phyloP scores from a whole-genome alignment of 2,113 vertebrate species.

The Burhinus oedicnemus region DNA sequence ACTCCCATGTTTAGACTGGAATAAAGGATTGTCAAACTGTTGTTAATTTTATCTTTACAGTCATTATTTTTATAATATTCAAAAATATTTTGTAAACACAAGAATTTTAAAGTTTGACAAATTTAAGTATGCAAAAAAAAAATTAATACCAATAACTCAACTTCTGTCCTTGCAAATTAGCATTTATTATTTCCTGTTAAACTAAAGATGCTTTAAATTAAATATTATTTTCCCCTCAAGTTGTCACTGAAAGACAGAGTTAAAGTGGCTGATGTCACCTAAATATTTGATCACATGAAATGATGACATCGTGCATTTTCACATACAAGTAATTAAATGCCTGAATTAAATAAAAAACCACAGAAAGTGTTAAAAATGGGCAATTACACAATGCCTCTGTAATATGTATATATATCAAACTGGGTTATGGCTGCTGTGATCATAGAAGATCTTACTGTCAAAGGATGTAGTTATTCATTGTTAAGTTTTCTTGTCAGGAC shows the following conservation, averaged over 20 bases:
- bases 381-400: neutral
- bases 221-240: neutral
- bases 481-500: neutral
- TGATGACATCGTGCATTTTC: neutral
- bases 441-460: neutral
- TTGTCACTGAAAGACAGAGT: neutral
- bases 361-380: neutral
- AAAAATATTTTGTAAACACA: neutral
- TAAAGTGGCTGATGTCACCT: neutral
- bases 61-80: neutral
- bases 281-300: neutral
- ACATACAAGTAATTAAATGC: neutral
- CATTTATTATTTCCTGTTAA: neutral
- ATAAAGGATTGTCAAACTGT: neutral
- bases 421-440: neutral
- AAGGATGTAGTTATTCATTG: neutral
- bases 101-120: neutral
- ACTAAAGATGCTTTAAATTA: neutral
- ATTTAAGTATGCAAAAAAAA: neutral
- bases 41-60: neutral
- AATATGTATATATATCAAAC: neutral
- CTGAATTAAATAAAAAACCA: neutral
- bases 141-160: neutral
- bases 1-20: rapidly evolving
- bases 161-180: neutral